Evolutionary conservation across 2,113 vertebrate species (phyloP), one percentile per base, ranked within the genome.

Genomic region (Epinephelus cyanopodus): DNA sequence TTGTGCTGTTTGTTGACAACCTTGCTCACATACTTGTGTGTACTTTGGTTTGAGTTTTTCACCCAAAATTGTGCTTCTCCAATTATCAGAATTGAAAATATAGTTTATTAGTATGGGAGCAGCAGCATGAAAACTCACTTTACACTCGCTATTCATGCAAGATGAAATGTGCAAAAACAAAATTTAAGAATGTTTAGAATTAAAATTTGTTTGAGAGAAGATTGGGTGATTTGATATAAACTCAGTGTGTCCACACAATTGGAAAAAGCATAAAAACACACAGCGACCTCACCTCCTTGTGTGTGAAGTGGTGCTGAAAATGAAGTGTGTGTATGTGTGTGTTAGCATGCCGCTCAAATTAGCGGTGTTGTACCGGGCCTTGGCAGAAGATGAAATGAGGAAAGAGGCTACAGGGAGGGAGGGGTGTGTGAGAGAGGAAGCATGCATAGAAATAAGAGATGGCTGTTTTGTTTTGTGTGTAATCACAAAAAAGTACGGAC

Each of bases 331-430:
- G 73, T 66, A 8, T 74, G 45, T 29, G n/a, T 50, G 52, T 57
- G 87, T 77, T 54, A 68, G 75, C 62, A 77, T 85, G 83, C 80
- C 73, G 72, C 77, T 82, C 62, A 89, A 84, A 89, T 87, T 87
- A 84, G 74, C 62, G 0, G 29, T 37, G 63, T 73, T 37, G 67
- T 57, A 69, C 67, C 37, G 48, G 54, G 79, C 69, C 78, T 83
- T 79, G 86, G 78, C 70, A 88, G 60, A 52, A 23, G 70, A 85
- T 82, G 76, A 62, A 47, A 79, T 18, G 53, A 81, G 42, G 11
- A 66, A 70, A 42, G 52, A 50, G 63, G 39, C 54, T 23, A 70
- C 52, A 67, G 50, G 64, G 87, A 79, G 68, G 67, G 85, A 68
- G 74, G 57, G 39, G 13, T 39, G 85, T 81, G 68, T 81, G 87